Percentiles rank a stretch among this genome's conserved stretches.
Conservation (phyloP, 1,140 invertebrate species). For the Hermetia illucens region DNA sequence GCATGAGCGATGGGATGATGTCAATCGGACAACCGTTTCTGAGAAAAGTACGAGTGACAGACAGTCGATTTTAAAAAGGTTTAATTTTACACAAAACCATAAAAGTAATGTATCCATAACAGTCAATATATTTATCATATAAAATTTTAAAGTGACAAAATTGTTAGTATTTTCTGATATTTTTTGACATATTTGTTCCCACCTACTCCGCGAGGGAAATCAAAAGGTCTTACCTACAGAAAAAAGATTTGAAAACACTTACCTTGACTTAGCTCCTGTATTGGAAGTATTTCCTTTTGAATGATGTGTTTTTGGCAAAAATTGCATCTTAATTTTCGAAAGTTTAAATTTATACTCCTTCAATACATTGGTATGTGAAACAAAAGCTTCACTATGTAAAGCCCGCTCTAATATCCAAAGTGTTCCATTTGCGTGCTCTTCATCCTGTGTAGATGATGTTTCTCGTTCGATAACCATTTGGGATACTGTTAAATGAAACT, state of each 20-base stretch:
- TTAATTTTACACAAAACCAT: too few relatives aligned
- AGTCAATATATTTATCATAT: constrained; percentile 1
- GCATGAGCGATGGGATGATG: too few relatives aligned
- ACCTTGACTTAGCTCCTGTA: constrained; percentile 27
- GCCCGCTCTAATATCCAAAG: constrained; percentile 27
- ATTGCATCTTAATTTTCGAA: constrained; percentile 25
- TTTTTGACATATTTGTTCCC: too few relatives aligned
- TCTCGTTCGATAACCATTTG: not conserved
- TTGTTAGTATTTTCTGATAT: too few relatives aligned
- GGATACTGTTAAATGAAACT: not conserved
- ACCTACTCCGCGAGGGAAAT: too few relatives aligned
- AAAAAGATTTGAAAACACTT: constrained; percentile 1
- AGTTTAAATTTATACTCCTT: constrained; percentile 29
- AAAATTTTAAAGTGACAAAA: too few relatives aligned
- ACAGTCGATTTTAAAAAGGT: too few relatives aligned
- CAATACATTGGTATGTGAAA: constrained; percentile 25
- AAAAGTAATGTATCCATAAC: too few relatives aligned
- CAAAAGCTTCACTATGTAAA: constrained; percentile 28
- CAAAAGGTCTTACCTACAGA: too few relatives aligned
- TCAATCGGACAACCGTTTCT: too few relatives aligned
- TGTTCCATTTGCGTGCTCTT: constrained; percentile 20
- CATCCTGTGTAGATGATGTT: constrained; percentile 14
- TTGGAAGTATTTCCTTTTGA: constrained; percentile 16
- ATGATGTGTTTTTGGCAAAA: constrained; percentile 25
- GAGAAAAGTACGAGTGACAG: too few relatives aligned